A percentile compares a stretch with the other conserved stretches of the same genome.
phyloP scores from a whole-genome alignment of 2,113 vertebrate genomes.

The Platysteira castanea region DNA sequence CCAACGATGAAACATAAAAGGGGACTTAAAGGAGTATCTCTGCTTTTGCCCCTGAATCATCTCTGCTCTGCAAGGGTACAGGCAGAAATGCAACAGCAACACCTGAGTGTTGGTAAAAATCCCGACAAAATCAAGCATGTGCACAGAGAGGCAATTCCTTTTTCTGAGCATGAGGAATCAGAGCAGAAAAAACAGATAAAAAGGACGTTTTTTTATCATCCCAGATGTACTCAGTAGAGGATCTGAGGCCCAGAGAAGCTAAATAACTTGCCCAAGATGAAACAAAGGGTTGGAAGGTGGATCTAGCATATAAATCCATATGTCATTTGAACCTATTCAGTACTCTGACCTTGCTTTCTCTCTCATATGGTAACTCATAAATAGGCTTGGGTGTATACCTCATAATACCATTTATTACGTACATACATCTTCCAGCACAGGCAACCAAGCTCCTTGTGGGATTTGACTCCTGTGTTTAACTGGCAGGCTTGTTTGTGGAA shows the following conservation, averaged over 20 bases:
- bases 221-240: not conserved
- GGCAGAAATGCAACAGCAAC: not conserved
- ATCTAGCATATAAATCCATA: not conserved
- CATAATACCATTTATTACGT: slow-evolving; percentile 16
- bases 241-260: not conserved
- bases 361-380: slow-evolving; percentile 15
- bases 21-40: not conserved
- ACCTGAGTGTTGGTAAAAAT: not conserved
- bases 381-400: slow-evolving; percentile 20
- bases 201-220: not conserved
- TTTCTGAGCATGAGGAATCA: not conserved
- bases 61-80: not conserved
- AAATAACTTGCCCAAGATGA: not conserved
- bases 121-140: not conserved
- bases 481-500: slow-evolving; percentile 13
- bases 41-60: not conserved
- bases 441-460: slow-evolving; percentile 28
- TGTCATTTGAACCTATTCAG: not conserved
- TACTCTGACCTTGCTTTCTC: not conserved
- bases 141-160: not conserved
- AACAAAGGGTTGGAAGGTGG: not conserved
- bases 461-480: slow-evolving; percentile 27
- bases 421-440: slow-evolving; percentile 18
- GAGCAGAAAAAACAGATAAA: not conserved
- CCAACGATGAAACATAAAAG: not conserved